Percentiles rank a stretch among this genome's conserved stretches.
Evolutionary conservation across 53 echinoderm and acorn worm genomes (phyloP).

Genomic region (Apostichopus leukothele): DNA sequence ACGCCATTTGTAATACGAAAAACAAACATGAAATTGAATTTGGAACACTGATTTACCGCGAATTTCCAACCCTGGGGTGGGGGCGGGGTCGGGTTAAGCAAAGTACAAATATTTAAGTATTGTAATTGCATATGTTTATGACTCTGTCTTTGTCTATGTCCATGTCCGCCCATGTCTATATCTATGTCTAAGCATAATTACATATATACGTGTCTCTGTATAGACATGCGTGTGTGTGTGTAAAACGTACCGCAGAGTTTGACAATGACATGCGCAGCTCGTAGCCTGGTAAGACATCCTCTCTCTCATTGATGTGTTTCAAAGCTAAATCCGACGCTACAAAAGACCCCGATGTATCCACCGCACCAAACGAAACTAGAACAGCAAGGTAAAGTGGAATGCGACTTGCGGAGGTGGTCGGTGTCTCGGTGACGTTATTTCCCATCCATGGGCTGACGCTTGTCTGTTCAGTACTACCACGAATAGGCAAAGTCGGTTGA

Average conservation of each 20-base stretch:
- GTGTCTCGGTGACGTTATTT: background rate
- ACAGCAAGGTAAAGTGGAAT: conserved; percentile 56
- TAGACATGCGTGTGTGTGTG: too few relatives aligned
- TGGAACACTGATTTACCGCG: too few relatives aligned
- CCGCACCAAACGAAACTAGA: conserved; percentile 57
- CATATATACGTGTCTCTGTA: too few relatives aligned
- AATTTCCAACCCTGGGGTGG: too few relatives aligned
- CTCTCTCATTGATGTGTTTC: conserved; percentile 54
- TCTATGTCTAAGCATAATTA: too few relatives aligned
- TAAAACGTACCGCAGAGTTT: conserved; percentile 49
- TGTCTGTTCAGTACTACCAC: background rate
- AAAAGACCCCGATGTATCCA: conserved; percentile 46
- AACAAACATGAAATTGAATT: too few relatives aligned
- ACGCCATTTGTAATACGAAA: too few relatives aligned
- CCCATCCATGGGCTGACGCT: background rate
- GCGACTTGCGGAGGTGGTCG: background rate
- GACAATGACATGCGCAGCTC: conserved; percentile 53
- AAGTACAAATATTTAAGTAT: too few relatives aligned
- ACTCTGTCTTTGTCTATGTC: too few relatives aligned
- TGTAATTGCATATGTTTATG: too few relatives aligned
- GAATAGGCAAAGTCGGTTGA: background rate
- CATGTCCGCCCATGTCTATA: too few relatives aligned
- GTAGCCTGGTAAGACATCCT: conserved; percentile 55
- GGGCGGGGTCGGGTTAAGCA: too few relatives aligned
- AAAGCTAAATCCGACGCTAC: conserved; percentile 58